Conservation (phyloP, 2,888 invertebrate species). For the Hirtodrosophila histrioides region DNA sequence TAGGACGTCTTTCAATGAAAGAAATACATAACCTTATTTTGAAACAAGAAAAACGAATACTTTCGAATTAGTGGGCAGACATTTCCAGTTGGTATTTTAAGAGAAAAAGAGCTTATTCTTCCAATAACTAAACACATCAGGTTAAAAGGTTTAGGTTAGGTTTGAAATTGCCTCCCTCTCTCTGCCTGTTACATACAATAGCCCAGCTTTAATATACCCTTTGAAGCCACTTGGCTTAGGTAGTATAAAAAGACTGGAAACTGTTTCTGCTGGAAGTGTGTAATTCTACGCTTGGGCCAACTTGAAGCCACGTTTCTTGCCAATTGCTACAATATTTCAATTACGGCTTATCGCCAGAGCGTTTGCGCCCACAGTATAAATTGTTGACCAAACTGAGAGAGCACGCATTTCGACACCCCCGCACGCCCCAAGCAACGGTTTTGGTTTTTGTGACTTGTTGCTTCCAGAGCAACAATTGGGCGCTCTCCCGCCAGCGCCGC, state of each 20-base stretch:
- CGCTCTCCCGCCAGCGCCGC: slow-evolving; percentile 27
- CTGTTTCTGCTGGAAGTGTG: slow-evolving; percentile 27
- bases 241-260: not conserved
- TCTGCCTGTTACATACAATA: too few species aligned
- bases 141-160: too few species aligned
- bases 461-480: slow-evolving; percentile 73
- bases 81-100: too few species aligned
- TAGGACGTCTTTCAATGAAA: too few species aligned
- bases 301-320: slow-evolving; percentile 69
- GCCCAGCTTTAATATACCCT: too few species aligned
- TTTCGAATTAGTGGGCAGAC: too few species aligned
- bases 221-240: too few species aligned
- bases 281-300: slow-evolving; percentile 63
- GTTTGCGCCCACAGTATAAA: slow-evolving; percentile 54
- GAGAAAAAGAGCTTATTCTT: too few species aligned
- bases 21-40: too few species aligned
- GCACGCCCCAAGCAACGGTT: not conserved
- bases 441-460: slow-evolving; percentile 59
- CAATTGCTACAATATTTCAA: slow-evolving; percentile 57
- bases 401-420: slow-evolving; percentile 28
- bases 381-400: slow-evolving; percentile 30
- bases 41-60: too few species aligned
- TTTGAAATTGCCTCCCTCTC: too few species aligned
- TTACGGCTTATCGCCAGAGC: slow-evolving; percentile 56
- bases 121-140: too few species aligned